Base-by-base conservation (phyloP, 1,140 invertebrate species). In the Pseudomyrmex dendroicus region DNA sequence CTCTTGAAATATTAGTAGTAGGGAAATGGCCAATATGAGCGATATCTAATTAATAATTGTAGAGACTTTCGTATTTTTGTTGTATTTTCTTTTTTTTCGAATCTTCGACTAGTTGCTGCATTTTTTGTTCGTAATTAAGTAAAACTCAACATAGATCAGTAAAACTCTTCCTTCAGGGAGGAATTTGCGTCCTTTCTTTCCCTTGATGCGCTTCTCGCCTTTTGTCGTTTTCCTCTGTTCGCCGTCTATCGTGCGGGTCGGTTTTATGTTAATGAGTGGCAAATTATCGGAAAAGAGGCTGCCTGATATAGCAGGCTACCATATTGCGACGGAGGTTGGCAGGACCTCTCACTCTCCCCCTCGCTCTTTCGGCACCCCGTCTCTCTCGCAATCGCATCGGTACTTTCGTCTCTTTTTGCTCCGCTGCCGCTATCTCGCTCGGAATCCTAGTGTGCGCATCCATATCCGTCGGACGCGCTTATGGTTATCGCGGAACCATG, bases 211-310 rank as follows among this genome's bases (percentile, higher is more conserved):
- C 12, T 48, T 13, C 17, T 67, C 15, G 15, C 20, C 64, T 50
- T 20, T 17, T 22, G 12, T 5, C 50, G n/a, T 25, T 72, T 72
- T 20, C 17, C 64, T 7, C 12, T 35, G 8, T 25, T 80, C 54
- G 17, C n/a, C 22, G 15, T 22, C 72, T 57, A 46, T 25, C 46
- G 56, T 50, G 66, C 48, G 56, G 63, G 59, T 46, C 59, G 48
- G 63, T 82, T 87, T 90, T 91, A 91, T 91, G 91, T 89, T 92
- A 92, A 92, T 91, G 90, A 92, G 82, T 87, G 85, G 84, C 91
- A 91, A 92, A 92, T 92, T 92, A 92, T 92, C 91, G 92, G 92
- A 92, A 92, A 92, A 92, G 91, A 91, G 89, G 76, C 83, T 83
- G 84, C 85, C 62, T 84, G 59, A 82, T 78, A 86, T 90, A 92